A percentile compares a stretch with the other conserved stretches of the same genome.
phyloP scores from a whole-genome alignment of 2,113 vertebrate genomes.

The Entosphenus tridentatus region DNA sequence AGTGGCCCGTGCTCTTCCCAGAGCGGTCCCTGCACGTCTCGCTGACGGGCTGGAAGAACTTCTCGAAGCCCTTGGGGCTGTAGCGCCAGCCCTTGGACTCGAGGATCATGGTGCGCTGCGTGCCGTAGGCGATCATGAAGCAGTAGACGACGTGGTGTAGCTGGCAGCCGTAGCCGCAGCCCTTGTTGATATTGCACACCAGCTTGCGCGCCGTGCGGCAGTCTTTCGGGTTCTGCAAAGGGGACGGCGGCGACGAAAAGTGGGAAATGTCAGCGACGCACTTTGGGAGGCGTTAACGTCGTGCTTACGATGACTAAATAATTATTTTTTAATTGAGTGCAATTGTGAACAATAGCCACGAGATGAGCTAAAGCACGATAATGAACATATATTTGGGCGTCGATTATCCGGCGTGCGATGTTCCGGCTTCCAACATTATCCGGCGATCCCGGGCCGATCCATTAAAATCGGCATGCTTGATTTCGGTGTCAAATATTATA shows the following conservation, averaged over 20 bases:
- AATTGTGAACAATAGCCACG: too few relatives aligned
- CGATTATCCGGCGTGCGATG: too few relatives aligned
- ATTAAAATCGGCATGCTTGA: too few relatives aligned
- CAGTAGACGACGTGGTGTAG: constrained; percentile 96
- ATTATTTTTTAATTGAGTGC: too few relatives aligned
- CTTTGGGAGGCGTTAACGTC: too few relatives aligned
- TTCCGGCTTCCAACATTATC: too few relatives aligned
- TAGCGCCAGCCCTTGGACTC: constrained; percentile 98
- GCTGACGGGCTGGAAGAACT: constrained; percentile 77
- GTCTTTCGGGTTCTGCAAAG: constrained; percentile 61
- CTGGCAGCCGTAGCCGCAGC: constrained; percentile 92
- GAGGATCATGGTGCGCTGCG: constrained; percentile 66
- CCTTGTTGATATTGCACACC: constrained; percentile 96
- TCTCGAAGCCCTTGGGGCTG: constrained; percentile 80
- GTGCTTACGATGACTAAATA: too few relatives aligned
- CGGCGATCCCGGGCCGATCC: too few relatives aligned
- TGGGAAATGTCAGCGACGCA: too few relatives aligned
- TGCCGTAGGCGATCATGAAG: constrained; percentile 97
- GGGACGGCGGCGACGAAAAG: not conserved
- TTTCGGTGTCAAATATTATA: too few relatives aligned
- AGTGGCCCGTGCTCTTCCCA: constrained; percentile 61
- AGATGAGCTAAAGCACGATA: too few relatives aligned
- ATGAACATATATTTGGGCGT: too few relatives aligned
- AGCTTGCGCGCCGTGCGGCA: constrained; percentile 88
- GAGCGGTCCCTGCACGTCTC: constrained; percentile 73